phyloP scores from a whole-genome alignment of 2,888 invertebrate species.

The Hartigia nigra region DNA sequence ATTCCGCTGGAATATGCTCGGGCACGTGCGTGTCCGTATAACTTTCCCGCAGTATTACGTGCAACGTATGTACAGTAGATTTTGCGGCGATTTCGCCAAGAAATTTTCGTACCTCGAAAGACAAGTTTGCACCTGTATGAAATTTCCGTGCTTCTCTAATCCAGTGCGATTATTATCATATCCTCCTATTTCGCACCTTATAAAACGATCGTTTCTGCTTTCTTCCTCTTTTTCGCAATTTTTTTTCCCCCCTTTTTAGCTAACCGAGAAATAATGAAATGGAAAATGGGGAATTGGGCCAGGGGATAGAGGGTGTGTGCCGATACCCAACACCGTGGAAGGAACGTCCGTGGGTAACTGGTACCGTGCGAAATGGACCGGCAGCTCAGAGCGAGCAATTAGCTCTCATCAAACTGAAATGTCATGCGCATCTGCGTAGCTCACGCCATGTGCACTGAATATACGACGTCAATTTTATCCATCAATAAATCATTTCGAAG shows the following conservation, averaged over 20 bases:
- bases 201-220: background rate
- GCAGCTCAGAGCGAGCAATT: conserved; percentile 30
- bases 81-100: conserved; percentile 15
- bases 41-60: conserved; percentile 54
- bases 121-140: background rate
- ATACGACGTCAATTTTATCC: conserved; percentile 40
- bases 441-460: conserved; percentile 32
- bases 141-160: background rate
- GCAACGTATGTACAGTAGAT: conserved; percentile 45
- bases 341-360: background rate
- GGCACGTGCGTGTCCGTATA: conserved; percentile 34
- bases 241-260: background rate
- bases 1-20: conserved; percentile 41
- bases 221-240: background rate
- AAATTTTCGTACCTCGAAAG: background rate
- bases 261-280: background rate
- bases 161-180: background rate
- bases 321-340: background rate
- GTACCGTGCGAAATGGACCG: conserved; percentile 2
- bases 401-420: conserved; percentile 40
- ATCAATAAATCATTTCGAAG: conserved; percentile 48
- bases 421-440: conserved; percentile 42
- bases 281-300: background rate
- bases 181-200: background rate
- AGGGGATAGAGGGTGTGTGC: background rate